Percentiles rank a stretch among this genome's conserved stretches.
Evolutionary conservation across 2,888 invertebrate species (phyloP).

Genomic region (Actias luna): DNA sequence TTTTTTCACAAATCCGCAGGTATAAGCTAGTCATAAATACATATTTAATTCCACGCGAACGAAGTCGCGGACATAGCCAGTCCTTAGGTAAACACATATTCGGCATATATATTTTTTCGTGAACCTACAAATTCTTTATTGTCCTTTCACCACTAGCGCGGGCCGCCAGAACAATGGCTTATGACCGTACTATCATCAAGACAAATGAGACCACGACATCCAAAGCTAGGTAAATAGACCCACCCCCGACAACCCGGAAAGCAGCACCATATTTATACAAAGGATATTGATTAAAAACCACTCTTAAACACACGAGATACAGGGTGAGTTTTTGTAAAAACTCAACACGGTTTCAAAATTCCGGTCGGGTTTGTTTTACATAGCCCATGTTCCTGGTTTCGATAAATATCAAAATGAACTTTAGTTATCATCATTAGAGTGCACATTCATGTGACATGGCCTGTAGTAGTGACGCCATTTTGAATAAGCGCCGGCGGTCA

Average conservation of each 20-base stretch:
- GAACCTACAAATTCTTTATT: constrained; percentile 25
- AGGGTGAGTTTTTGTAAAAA: constrained; percentile 64
- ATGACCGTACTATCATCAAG: constrained; percentile 69
- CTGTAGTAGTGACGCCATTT: constrained; percentile 60
- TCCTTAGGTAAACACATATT: too few relatives aligned
- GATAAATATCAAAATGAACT: constrained; percentile 28
- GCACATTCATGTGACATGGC: constrained; percentile 36
- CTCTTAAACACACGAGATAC: constrained; percentile 38
- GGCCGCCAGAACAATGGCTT: constrained; percentile 56
- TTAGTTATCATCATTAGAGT: constrained; percentile 32
- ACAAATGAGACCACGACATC: constrained; percentile 76
- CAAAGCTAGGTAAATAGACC: constrained; percentile 69
- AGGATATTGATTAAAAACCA: constrained; percentile 42
- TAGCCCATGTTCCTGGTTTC: constrained; percentile 48
- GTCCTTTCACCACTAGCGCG: constrained; percentile 26
- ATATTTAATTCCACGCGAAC: too few relatives aligned
- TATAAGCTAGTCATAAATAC: too few relatives aligned
- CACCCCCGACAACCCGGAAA: constrained; percentile 63
- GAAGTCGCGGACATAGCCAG: too few relatives aligned
- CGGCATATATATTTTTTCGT: constrained; percentile 26
- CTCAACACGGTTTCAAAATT: constrained; percentile 63
- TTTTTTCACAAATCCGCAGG: too few relatives aligned
- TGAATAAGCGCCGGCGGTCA: constrained; percentile 67
- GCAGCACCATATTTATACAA: constrained; percentile 67
- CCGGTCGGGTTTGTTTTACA: constrained; percentile 68